Percentiles rank a stretch among this genome's conserved stretches.
phyloP scores from a whole-genome alignment of 1,140 invertebrate genomes.

The Philaenus spumarius region DNA sequence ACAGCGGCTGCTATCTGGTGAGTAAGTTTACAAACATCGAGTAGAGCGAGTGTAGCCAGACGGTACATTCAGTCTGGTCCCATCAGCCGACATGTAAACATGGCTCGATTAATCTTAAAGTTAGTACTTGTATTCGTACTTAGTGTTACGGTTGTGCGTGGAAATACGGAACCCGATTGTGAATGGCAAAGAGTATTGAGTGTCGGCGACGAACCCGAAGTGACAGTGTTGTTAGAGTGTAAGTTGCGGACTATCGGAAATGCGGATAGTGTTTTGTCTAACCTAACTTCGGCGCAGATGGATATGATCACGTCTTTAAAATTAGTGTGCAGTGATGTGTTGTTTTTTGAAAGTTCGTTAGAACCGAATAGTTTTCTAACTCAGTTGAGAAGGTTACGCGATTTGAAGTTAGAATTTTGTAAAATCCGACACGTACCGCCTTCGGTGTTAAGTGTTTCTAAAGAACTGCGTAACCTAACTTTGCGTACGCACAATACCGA shows the following conservation, averaged over 20 bases:
- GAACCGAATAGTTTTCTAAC: constrained; percentile 55
- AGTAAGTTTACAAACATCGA: background rate
- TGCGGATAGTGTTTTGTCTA: constrained; percentile 58
- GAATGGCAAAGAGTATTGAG: constrained; percentile 45
- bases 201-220: constrained; percentile 52
- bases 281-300: constrained; percentile 52
- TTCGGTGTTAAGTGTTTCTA: constrained; percentile 56
- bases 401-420: constrained; percentile 68
- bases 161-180: constrained; percentile 31
- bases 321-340: constrained; percentile 69
- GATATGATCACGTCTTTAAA: constrained; percentile 60
- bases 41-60: background rate
- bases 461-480: constrained; percentile 56
- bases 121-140: background rate
- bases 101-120: constrained; percentile 3
- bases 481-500: constrained; percentile 71
- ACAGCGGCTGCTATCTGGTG: constrained; percentile 9
- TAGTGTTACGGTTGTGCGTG: constrained; percentile 8
- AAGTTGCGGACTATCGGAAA: constrained; percentile 62
- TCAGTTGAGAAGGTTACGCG: constrained; percentile 54
- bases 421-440: constrained; percentile 67
- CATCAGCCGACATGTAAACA: constrained; percentile 13
- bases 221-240: constrained; percentile 54
- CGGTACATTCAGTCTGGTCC: constrained; percentile 10
- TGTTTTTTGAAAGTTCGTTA: constrained; percentile 70